These are phyloP conservation scores for Microcebus tavaratra DNA, from an alignment of 2,113 vertebrate genomes.

Conservation along the genomic window DNA sequence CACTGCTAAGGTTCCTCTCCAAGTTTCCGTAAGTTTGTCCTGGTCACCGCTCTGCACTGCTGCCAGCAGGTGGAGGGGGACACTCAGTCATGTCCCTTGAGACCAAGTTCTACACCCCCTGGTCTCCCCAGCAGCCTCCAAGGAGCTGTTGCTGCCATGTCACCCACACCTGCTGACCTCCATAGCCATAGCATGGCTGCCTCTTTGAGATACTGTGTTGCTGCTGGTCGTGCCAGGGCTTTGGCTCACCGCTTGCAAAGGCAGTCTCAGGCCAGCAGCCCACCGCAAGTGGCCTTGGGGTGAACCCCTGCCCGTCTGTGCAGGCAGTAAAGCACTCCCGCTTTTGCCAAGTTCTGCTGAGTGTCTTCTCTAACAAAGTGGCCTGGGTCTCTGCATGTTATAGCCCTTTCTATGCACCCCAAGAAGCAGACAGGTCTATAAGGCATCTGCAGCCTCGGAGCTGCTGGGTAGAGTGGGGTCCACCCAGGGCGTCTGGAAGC, in stretches of 20 bases:
- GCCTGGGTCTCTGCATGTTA: not conserved
- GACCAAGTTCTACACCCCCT: not conserved
- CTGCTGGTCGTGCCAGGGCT: not conserved
- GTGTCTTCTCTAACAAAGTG: not conserved
- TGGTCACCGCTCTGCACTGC: not conserved
- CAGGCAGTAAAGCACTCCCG: not conserved
- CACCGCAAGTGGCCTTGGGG: not conserved
- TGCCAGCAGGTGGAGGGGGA: not conserved
- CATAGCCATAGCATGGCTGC: not conserved
- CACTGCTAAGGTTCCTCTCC: not conserved
- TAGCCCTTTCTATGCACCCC: not conserved
- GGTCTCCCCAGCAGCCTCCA: not conserved
- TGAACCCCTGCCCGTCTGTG: not conserved
- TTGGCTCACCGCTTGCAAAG: not conserved
- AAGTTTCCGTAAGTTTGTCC: not conserved
- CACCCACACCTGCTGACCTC: not conserved
- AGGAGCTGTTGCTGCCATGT: accelerated
- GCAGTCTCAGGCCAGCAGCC: not conserved
- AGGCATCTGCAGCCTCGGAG: not conserved
- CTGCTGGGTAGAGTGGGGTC: not conserved
- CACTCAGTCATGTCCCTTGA: not conserved
- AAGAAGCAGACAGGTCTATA: not conserved
- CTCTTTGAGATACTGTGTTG: not conserved
- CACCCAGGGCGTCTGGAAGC: not conserved
- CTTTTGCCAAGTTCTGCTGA: not conserved